Conservation (phyloP, 2,888 invertebrate species). For the Apamea sordens region DNA sequence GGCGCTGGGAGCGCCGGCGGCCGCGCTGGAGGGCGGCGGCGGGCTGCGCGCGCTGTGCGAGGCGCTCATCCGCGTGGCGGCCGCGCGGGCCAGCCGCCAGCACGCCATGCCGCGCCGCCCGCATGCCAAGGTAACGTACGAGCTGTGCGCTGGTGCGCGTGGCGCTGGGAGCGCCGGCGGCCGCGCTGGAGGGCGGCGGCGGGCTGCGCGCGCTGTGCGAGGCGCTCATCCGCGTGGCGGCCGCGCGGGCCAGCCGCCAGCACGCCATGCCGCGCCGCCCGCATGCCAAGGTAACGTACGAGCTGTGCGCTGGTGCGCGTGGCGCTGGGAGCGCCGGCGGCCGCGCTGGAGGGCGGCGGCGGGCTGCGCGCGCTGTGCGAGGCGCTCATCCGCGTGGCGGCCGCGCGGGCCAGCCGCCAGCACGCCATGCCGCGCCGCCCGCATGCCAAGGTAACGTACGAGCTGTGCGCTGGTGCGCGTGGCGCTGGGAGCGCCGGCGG, state of each 20-base stretch:
- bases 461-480: no score
- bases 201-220: no score
- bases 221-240: conserved; percentile 86
- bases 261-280: conserved; percentile 89
- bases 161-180: no score
- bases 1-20: no score
- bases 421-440: conserved; percentile 89
- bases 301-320: conserved; percentile 35
- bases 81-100: conserved; percentile 85
- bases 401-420: conserved; percentile 85
- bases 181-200: no score
- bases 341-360: conserved; percentile 33
- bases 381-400: conserved; percentile 86
- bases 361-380: no score
- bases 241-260: conserved; percentile 85
- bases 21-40: no score
- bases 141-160: no score
- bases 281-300: conserved; percentile 84
- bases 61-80: conserved; percentile 86
- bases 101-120: conserved; percentile 89
- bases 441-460: conserved; percentile 85
- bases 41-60: no score
- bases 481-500: no score
- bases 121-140: conserved; percentile 84
- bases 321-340: no score